These are phyloP conservation scores for Deilephila elpenor DNA, from an alignment of 2,888 invertebrate species.

Conservation along the genomic window DNA sequence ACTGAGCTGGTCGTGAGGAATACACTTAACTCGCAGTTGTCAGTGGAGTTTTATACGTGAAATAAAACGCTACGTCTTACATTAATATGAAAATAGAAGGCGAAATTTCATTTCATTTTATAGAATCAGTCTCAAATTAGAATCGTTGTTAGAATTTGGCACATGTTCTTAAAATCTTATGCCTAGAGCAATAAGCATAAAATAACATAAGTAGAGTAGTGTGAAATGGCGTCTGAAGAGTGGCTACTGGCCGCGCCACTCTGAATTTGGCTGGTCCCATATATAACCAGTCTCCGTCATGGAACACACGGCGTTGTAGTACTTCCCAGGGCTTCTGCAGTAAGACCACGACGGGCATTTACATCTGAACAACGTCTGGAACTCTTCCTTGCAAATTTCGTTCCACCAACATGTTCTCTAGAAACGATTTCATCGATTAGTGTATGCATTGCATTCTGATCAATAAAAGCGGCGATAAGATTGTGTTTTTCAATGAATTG, in stretches of 20 bases:
- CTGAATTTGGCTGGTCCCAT: conserved; percentile 91
- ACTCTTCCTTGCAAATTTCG: conserved; percentile 96
- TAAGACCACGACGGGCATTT: conserved; percentile 95
- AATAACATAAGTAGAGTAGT: conserved; percentile 25
- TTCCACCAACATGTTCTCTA: conserved; percentile 97
- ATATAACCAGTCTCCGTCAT: conserved; percentile 96
- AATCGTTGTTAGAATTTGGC: conserved; percentile 71
- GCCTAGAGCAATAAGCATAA: conserved; percentile 35
- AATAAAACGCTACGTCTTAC: conserved; percentile 51
- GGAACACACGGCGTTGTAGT: conserved; percentile 95
- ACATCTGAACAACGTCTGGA: conserved; percentile 93
- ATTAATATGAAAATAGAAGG: conserved; percentile 73
- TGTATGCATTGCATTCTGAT: conserved; percentile 1
- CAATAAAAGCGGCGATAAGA: background rate
- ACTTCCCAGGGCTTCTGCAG: conserved; percentile 94
- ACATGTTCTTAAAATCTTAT: conserved; percentile 48
- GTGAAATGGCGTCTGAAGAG: background rate
- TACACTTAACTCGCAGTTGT: conserved; percentile 4
- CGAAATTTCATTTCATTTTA: conserved; percentile 73
- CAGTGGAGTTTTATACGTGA: conserved; percentile 24
- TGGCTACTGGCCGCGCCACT: conserved; percentile 72
- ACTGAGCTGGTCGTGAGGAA: conserved; percentile 54
- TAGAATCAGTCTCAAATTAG: conserved; percentile 77
- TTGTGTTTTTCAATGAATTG: conserved; percentile 10
- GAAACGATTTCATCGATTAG: conserved; percentile 16